Evolutionary conservation across 2,797 vertebrate genomes (phyloP).

Genomic region (Channallabes apus): DNA sequence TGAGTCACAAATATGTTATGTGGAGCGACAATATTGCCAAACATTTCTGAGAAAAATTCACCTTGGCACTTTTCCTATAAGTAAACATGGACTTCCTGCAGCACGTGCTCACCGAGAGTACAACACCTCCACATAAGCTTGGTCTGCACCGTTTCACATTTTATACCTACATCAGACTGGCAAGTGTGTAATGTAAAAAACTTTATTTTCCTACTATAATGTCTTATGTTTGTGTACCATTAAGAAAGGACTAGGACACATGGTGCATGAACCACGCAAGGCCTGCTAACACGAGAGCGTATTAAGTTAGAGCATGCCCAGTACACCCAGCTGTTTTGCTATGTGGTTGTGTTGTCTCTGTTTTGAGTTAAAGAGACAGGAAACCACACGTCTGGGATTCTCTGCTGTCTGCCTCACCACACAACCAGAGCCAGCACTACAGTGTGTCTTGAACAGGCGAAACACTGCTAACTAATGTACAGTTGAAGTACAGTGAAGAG

Average conservation of each 20-base stretch:
- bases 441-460: slow-evolving; percentile 34
- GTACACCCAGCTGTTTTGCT: slow-evolving; percentile 69
- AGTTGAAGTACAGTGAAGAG: slow-evolving; percentile 24
- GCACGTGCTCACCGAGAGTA: slow-evolving; percentile 63
- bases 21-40: slow-evolving; percentile 62
- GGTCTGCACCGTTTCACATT: slow-evolving; percentile 10
- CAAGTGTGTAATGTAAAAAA: not conserved
- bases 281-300: slow-evolving; percentile 27
- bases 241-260: slow-evolving; percentile 29
- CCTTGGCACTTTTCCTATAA: slow-evolving; percentile 61
- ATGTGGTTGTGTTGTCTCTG: slow-evolving; percentile 84
- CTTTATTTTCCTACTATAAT: not conserved
- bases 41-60: slow-evolving; percentile 63
- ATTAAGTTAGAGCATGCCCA: slow-evolving; percentile 66
- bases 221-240: slow-evolving; percentile 11
- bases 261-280: slow-evolving; percentile 9
- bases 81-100: slow-evolving; percentile 72
- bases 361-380: slow-evolving; percentile 91
- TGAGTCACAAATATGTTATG: slow-evolving; percentile 58
- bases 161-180: slow-evolving; percentile 16
- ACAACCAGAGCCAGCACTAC: slow-evolving; percentile 43
- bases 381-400: slow-evolving; percentile 93
- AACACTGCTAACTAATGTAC: slow-evolving; percentile 24
- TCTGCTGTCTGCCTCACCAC: slow-evolving; percentile 55
- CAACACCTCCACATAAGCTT: slow-evolving; percentile 45